phyloP scores from a whole-genome alignment of 2,113 vertebrate species.

The Desmodus rotundus region DNA sequence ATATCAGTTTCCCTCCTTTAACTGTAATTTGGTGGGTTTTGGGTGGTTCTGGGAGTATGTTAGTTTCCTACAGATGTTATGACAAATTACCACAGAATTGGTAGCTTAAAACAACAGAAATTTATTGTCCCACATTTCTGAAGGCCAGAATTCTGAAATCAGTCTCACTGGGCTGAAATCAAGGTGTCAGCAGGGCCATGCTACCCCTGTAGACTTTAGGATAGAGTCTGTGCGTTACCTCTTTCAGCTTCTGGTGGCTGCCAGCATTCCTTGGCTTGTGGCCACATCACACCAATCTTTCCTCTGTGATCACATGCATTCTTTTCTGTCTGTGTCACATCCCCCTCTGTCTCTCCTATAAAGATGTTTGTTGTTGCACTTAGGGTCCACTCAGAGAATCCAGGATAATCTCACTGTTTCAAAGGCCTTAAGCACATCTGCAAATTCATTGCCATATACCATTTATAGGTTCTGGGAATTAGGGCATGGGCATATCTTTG shows the following conservation, averaged over 20 bases:
- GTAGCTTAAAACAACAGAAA: neutral
- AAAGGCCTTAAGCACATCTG: neutral
- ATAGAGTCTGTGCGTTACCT: neutral
- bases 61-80: neutral
- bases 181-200: neutral
- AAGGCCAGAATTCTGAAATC: neutral
- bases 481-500: neutral
- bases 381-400: neutral
- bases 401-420: neutral
- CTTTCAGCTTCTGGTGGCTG: neutral
- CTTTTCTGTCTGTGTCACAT: neutral
- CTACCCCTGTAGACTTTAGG: neutral
- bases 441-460: neutral
- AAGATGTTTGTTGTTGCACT: neutral
- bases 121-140: neutral
- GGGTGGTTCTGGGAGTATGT: neutral
- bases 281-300: neutral
- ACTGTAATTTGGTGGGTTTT: neutral
- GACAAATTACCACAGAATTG: neutral
- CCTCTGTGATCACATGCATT: neutral
- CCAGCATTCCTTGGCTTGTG: neutral
- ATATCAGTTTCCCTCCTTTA: neutral
- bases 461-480: neutral
- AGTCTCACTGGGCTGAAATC: neutral
- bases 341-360: neutral